Percentiles rank a stretch among this genome's conserved stretches.
Conservation (phyloP, 2,888 invertebrate species). For the Eupithecia vulgata region DNA sequence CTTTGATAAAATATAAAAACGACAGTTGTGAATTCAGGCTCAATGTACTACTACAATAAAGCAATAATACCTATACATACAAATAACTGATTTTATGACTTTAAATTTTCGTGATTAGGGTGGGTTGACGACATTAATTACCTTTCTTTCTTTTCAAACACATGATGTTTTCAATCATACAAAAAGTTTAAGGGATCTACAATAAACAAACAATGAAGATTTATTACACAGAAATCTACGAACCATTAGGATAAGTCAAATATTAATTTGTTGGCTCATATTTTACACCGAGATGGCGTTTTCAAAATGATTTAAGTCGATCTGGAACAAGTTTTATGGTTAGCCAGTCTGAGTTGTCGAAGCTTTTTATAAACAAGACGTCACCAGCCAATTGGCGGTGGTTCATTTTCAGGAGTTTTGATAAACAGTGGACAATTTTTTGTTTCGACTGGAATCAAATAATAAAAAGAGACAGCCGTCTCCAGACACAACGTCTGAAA, state of each 20-base stretch:
- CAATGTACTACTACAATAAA: not conserved
- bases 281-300: conserved; percentile 41
- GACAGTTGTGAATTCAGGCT: not conserved
- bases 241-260: not conserved
- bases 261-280: conserved; percentile 42
- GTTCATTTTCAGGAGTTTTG: conserved; percentile 37
- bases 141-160: not conserved
- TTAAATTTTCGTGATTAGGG: not conserved
- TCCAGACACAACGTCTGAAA: conserved; percentile 28
- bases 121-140: not conserved
- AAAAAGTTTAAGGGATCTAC: not conserved
- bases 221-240: not conserved
- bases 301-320: conserved; percentile 45
- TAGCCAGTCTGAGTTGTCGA: conserved; percentile 58
- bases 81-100: not conserved
- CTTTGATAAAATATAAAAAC: not conserved
- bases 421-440: conserved; percentile 38
- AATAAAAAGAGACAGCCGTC: conserved; percentile 33
- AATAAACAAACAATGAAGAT: conserved; percentile 12
- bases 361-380: conserved; percentile 59
- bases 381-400: conserved; percentile 46
- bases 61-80: not conserved
- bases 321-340: conserved; percentile 45
- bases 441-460: conserved; percentile 30
- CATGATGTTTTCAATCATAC: not conserved